A percentile compares a stretch with the other conserved stretches of the same genome.
phyloP scores from a whole-genome alignment of 2,888 invertebrate genomes.

The Ochlodes sylvanus region DNA sequence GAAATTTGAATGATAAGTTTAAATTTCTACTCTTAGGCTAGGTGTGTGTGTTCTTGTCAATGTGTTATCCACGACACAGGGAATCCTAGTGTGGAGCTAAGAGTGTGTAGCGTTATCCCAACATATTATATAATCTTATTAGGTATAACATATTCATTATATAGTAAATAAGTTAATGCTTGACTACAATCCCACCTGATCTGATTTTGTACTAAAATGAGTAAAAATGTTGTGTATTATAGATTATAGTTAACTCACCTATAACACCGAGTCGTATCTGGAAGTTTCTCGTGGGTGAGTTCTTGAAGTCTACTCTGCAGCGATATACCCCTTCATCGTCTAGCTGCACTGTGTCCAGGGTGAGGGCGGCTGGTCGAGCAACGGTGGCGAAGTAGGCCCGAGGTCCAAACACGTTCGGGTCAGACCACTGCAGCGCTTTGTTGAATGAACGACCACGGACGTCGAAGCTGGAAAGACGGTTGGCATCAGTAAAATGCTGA shows the following conservation, averaged over 20 bases:
- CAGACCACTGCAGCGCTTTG: constrained; percentile 94
- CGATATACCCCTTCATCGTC: constrained; percentile 95
- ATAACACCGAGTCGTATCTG: constrained; percentile 95
- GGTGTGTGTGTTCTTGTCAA: no score
- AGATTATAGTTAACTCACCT: constrained; percentile 86
- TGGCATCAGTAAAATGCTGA: background rate
- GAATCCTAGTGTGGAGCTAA: no score
- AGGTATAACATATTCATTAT: no score
- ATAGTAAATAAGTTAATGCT: no score
- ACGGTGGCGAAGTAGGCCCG: constrained; percentile 94
- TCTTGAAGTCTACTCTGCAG: constrained; percentile 95
- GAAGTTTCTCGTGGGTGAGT: constrained; percentile 94
- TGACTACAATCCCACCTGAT: no score
- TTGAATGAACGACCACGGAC: constrained; percentile 92
- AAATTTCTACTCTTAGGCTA: no score
- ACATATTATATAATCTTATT: no score
- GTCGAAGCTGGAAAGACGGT: constrained; percentile 89
- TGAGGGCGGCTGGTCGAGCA: constrained; percentile 91
- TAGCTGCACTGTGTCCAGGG: constrained; percentile 92
- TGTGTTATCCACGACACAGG: no score
- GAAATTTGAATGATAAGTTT: no score
- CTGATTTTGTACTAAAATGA: no score
- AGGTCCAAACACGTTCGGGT: constrained; percentile 92
- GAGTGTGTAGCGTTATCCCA: no score
- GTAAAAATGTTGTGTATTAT: background rate